Percentiles rank a stretch among this genome's conserved stretches.
These are phyloP conservation scores for Macroglossus sobrinus DNA, from an alignment of 2,113 vertebrate genomes.

Conservation along the genomic window DNA sequence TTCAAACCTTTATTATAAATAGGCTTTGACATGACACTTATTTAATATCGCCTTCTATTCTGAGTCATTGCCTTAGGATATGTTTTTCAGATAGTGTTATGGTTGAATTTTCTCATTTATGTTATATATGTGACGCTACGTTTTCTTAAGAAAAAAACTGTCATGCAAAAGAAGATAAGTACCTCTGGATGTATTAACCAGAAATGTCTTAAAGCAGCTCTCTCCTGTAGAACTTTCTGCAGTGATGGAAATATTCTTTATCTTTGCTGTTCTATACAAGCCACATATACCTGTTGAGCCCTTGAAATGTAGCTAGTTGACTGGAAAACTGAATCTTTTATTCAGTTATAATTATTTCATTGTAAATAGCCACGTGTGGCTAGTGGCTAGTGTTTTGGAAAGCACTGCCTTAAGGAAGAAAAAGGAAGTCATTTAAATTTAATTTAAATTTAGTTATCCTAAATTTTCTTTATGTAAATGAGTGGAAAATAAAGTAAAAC, in stretches of 20 bases:
- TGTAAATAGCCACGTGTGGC: background rate
- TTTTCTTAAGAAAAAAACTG: background rate
- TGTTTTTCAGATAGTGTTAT: background rate
- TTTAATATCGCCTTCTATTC: background rate
- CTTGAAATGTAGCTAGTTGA: background rate
- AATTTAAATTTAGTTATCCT: no score
- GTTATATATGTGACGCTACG: background rate
- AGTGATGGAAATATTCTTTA: no score
- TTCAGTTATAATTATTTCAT: background rate
- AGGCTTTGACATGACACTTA: background rate
- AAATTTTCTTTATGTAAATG: background rate
- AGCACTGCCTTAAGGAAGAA: background rate
- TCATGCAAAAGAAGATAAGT: background rate
- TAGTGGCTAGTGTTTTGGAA: background rate
- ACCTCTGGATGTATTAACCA: background rate
- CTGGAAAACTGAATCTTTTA: background rate
- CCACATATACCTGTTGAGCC: accelerated
- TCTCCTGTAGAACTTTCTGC: background rate
- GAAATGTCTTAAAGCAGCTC: background rate
- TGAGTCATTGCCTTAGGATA: background rate
- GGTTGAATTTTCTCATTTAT: background rate
- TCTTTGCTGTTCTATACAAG: background rate
- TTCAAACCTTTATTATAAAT: background rate
- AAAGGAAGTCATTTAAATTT: background rate
- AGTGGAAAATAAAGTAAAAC: background rate